Percentiles rank a stretch among this genome's conserved stretches.
Conservation (phyloP, 2,113 vertebrate genomes). For the Sceloporus tristichus region DNA sequence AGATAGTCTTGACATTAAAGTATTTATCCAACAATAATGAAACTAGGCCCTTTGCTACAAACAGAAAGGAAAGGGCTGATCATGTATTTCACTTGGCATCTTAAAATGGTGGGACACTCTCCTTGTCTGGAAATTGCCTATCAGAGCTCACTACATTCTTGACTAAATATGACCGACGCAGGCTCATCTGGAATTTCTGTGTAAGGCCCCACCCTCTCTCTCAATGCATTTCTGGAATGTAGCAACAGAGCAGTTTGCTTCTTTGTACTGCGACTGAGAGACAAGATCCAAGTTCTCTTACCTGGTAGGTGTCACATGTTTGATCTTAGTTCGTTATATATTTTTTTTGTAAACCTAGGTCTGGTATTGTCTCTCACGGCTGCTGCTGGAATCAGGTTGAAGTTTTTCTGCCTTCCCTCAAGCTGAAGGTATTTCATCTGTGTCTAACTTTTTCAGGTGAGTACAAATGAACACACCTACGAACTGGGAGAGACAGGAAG, state of each 20-base stretch:
- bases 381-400: background rate
- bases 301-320: constrained; percentile 46
- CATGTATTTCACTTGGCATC: background rate
- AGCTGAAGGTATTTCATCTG: constrained; percentile 59
- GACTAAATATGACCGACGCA: constrained; percentile 1
- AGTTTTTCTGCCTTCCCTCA: constrained; percentile 39
- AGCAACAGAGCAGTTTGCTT: background rate
- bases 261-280: background rate
- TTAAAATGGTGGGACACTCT: constrained; percentile 33
- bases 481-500: constrained; percentile 53
- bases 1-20: too few relatives aligned
- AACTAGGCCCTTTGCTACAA: background rate
- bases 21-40: background rate
- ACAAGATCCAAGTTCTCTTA: constrained; percentile 24
- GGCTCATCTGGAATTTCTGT: constrained; percentile 9
- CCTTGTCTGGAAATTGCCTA: background rate
- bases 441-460: constrained; percentile 58
- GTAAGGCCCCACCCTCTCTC: constrained; percentile 33
- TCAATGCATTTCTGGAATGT: constrained; percentile 1
- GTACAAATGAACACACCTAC: constrained; percentile 59
- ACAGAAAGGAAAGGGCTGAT: background rate
- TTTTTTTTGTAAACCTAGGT: background rate
- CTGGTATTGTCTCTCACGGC: background rate
- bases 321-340: background rate
- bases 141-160: background rate